Percentiles rank a stretch among this genome's conserved stretches.
Evolutionary conservation across 2,113 vertebrate genomes (phyloP).

Genomic region (Mastomys natalensis): DNA sequence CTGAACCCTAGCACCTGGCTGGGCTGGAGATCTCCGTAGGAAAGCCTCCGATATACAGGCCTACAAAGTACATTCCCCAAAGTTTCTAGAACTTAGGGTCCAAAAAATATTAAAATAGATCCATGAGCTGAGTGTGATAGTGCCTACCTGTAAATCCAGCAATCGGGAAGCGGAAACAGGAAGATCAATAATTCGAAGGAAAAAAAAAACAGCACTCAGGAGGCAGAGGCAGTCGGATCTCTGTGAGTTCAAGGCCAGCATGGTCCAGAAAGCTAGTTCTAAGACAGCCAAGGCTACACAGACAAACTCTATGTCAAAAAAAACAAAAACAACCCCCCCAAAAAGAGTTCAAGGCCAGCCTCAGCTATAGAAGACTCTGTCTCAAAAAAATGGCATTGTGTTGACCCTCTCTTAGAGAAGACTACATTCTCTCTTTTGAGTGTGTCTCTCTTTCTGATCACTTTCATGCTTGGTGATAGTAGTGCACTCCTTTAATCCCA

Average conservation of each 20-base stretch:
- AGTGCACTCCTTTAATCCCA: neutral
- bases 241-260: neutral
- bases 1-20: no score
- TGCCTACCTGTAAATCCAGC: neutral
- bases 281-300: neutral
- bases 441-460: neutral
- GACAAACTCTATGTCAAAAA: neutral
- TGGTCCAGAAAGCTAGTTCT: no score
- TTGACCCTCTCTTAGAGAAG: neutral
- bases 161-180: neutral
- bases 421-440: neutral
- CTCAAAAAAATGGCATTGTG: neutral
- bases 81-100: neutral
- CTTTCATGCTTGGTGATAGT: neutral
- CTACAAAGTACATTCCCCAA: neutral
- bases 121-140: neutral
- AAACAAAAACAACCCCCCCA: no score
- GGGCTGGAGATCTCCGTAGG: no score
- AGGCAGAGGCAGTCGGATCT: neutral
- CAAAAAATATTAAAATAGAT: constrained; percentile 11
- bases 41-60: no score
- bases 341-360: neutral
- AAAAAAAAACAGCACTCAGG: neutral
- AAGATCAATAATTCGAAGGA: neutral
- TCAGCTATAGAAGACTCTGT: neutral